Base-by-base conservation (phyloP, 1,140 invertebrate species). In the Eumaeus atala region DNA sequence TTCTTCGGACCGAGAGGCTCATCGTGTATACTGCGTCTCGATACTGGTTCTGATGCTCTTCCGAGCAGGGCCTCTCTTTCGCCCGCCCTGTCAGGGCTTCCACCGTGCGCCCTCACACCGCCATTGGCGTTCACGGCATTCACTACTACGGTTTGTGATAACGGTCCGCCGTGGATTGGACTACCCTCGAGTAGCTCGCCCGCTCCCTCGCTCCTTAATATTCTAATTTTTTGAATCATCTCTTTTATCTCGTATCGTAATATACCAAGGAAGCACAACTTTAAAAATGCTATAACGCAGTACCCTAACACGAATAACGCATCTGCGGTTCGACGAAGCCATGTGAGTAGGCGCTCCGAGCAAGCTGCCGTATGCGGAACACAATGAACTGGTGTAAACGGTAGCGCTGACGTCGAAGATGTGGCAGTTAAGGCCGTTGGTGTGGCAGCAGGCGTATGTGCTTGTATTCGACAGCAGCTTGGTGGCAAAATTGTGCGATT, bases 141-240 rank as follows among this genome's bases (percentile, higher is more conserved):
- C 49, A 87, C 81, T 67, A 84, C 84, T 59, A 82, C 84, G 52
- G 72, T 88, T 67, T 84, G 81, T 38, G 84, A 75, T 56, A 84
- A 52, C 42, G 82, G 70, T 59, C 89, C 74, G 58, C 89, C 84
- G 49, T 86, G 84, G 34, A 86, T 58, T 7, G 87, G 86, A 54
- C 85, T 88, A 10, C 80, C 84, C 28, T 87, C 87, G 5, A 86
- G 57, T 4, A 87, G 73, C 58, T 80, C 77, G 3, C 80, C 78
- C 5, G 82, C 82, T 35, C 88, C 88, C 65, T 91, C 90, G 54
- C 84, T 89, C 59, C 88, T 81, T 58, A 91, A 78, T 70, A 91
- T 90, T 66, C 84, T 90, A 77, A 97, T 96, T 84, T 96, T 97
- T 72, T 96, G 94, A 66, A 97, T 95, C 95, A 96, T 96, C 74